Conservation (phyloP, 2,797 vertebrate genomes). For the Phaenicophaeus curvirostris region DNA sequence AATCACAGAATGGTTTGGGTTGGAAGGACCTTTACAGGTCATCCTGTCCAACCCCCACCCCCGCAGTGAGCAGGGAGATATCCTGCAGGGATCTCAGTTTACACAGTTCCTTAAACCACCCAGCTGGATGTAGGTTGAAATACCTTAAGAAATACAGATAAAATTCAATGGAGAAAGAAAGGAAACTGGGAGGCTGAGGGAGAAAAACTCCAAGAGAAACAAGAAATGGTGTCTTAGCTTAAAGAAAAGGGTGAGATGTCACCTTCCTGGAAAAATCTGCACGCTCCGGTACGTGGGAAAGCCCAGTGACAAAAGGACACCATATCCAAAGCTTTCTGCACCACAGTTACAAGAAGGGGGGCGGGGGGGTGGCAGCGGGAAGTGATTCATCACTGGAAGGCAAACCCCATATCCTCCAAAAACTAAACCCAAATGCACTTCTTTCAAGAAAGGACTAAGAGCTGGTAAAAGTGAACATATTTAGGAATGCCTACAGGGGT, state of each 20-base stretch:
- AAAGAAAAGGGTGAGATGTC: background rate
- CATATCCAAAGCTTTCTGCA: background rate
- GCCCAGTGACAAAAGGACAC: background rate
- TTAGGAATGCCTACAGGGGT: background rate
- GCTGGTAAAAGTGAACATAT: background rate
- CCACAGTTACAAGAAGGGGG: background rate
- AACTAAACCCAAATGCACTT: background rate
- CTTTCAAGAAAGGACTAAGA: background rate
- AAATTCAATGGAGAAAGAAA: background rate
- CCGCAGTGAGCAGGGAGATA: background rate
- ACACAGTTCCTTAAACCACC: background rate
- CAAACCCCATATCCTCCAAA: background rate
- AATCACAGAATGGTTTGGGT: no score
- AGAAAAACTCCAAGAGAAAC: background rate
- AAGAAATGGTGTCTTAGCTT: background rate
- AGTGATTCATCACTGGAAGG: background rate
- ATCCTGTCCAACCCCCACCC: no score
- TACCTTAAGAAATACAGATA: background rate
- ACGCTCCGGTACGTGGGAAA: background rate
- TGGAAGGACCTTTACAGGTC: no score
- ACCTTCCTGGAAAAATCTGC: conserved; percentile 11
- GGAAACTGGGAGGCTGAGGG: background rate
- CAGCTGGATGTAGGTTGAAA: background rate
- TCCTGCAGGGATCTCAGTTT: background rate
- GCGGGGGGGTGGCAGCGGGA: rapidly evolving